These are phyloP conservation scores for Monochamus saltuarius DNA, from an alignment of 1,140 invertebrate species.

Conservation along the genomic window DNA sequence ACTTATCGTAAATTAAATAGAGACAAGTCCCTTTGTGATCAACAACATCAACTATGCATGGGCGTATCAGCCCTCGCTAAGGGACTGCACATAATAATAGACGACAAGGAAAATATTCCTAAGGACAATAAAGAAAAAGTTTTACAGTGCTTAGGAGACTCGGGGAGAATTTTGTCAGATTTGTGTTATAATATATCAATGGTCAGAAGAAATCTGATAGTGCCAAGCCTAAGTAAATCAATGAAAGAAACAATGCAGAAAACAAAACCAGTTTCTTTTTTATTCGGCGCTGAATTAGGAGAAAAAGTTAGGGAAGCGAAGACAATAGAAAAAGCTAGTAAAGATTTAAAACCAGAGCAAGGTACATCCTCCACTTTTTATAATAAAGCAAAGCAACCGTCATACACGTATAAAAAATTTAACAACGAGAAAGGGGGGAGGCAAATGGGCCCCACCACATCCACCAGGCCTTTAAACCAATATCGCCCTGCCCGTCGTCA, in stretches of 20 bases:
- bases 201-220: background rate
- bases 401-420: no score
- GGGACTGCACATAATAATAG: background rate
- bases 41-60: background rate
- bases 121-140: background rate
- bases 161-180: background rate
- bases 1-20: background rate
- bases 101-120: background rate
- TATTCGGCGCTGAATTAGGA: slow-evolving; percentile 9
- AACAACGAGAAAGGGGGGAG: background rate
- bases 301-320: slow-evolving; percentile 2
- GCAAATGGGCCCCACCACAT: background rate
- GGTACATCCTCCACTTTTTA: background rate
- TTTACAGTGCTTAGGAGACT: background rate
- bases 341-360: background rate
- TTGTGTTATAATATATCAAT: background rate
- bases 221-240: slow-evolving; percentile 2
- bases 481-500: background rate
- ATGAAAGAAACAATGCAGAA: slow-evolving; percentile 1
- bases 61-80: background rate
- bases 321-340: background rate
- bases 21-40: background rate
- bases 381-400: background rate
- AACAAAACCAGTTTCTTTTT: background rate
- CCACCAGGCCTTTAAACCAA: background rate